Evolutionary conservation across 2,888 invertebrate genomes (phyloP).

Genomic region (Drosophila meridiana): DNA sequence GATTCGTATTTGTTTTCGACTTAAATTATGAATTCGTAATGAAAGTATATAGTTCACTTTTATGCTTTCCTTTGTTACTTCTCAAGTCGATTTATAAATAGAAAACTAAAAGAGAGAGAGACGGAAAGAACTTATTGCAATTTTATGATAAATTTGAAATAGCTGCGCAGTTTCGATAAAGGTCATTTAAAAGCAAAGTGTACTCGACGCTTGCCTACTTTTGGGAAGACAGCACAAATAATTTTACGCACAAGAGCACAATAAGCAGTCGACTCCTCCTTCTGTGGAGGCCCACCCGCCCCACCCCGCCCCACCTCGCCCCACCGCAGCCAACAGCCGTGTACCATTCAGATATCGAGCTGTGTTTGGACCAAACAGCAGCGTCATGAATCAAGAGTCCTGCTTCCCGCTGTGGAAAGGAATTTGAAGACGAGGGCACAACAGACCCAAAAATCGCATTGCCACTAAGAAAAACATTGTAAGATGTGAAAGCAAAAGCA

Average conservation of each 20-base stretch:
- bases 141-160: conserved; percentile 60
- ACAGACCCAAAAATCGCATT: conserved; percentile 55
- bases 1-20: background rate
- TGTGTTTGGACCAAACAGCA: conserved; percentile 62
- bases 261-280: conserved; percentile 1
- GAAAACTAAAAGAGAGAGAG: conserved; percentile 1
- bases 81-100: conserved; percentile 23
- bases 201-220: conserved; percentile 25
- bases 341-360: conserved; percentile 39
- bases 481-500: conserved; percentile 26
- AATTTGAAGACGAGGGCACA: conserved; percentile 31
- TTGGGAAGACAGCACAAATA: conserved; percentile 48
- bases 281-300: background rate
- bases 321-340: background rate
- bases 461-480: conserved; percentile 45
- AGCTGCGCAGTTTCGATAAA: conserved; percentile 64
- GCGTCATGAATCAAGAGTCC: conserved; percentile 70
- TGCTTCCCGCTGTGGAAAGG: conserved; percentile 38
- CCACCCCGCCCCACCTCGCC: background rate
- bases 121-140: conserved; percentile 43
- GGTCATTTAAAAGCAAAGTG: conserved; percentile 49
- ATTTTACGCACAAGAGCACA: conserved; percentile 69
- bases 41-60: conserved; percentile 6
- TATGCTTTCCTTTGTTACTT: conserved; percentile 5
- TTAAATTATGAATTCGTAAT: conserved; percentile 17